phyloP scores from a whole-genome alignment of 1,140 invertebrate species.

The Zaprionus gabonicus region DNA sequence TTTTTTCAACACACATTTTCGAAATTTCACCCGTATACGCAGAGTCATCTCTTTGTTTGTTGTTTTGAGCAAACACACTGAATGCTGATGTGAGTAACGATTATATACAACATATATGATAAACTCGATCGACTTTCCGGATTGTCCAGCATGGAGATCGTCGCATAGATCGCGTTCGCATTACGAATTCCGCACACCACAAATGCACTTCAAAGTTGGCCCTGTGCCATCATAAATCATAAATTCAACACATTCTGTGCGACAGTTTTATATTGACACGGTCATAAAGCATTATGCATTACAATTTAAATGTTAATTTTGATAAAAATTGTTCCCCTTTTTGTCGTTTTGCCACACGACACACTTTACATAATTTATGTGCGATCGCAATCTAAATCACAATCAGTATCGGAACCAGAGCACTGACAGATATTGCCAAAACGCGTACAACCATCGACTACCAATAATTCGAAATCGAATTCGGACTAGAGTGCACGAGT shows the following conservation, averaged over 20 bases:
- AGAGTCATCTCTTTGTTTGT: no score
- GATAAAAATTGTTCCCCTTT: constrained; percentile 14
- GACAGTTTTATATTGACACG: constrained; percentile 65
- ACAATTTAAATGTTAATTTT: constrained; percentile 77
- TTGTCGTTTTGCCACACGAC: constrained; percentile 71
- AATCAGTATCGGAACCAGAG: constrained; percentile 60
- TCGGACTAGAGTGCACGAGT: constrained; percentile 7
- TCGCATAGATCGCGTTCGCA: constrained; percentile 11
- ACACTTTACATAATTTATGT: constrained; percentile 76
- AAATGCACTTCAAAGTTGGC: constrained; percentile 59
- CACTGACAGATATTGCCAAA: constrained; percentile 40
- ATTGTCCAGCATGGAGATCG: background rate
- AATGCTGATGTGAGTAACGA: constrained; percentile 25
- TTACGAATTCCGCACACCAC: constrained; percentile 75
- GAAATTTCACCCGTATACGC: no score
- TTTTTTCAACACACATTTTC: background rate
- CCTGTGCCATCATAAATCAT: constrained; percentile 62
- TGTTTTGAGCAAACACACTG: constrained; percentile 9
- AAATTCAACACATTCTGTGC: constrained; percentile 19
- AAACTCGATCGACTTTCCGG: background rate
- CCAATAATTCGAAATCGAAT: background rate
- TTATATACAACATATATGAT: background rate
- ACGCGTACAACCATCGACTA: constrained; percentile 11
- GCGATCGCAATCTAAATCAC: constrained; percentile 39
- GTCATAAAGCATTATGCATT: constrained; percentile 40